Evolutionary conservation across 2,888 invertebrate species (phyloP), one percentile per base, ranked within the genome.

Genomic region (Anthophora plumipes): DNA sequence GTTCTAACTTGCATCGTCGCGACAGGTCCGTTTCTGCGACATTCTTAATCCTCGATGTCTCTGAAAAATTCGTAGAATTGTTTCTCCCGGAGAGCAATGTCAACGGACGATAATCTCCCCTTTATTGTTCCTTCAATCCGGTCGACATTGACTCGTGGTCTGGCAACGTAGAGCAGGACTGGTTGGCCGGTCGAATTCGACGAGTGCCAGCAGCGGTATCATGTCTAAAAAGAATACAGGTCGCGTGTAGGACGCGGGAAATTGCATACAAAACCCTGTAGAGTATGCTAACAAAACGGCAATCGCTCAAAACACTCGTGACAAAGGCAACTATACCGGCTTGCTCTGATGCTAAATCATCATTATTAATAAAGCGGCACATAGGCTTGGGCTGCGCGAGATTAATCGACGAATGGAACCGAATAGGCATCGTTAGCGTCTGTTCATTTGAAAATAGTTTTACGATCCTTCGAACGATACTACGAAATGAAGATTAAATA

Each of bases 311-410:
- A 41, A 61, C n/a, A 31, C 31, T 57, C 41, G 25, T 31, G 63
- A 48, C 64, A 60, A 54, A 66, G 60, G 77, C 66, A 39, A 57
- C 59, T 61, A 54, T 66, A 60, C 46, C 52, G 50, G 31, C 43
- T 48, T 59, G n/a, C 22, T 39, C 66, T 54, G 41, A n/a, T 55
- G 71, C 64, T 72, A 73, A 74, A 70, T 83, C 81, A 81, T 81
- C 82, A 66, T 69, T 82, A 77, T 81, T 81, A 83, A 81, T 77
- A 77, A 70, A 72, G 61, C 57, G 39, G 63, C n/a, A 57, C 25
- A 39, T 25, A 12, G 41, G 12, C 25, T 39, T 20, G 55, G 8
- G 31, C 71, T 46, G 20, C 54, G 25, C 9, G 25, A 22, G n/a
- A n/a, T 50, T 50, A 5, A 50, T 55, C 60, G 11, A 31, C 3